Conservation (phyloP, 2,888 invertebrate species). For the Epinotia bilunana region DNA sequence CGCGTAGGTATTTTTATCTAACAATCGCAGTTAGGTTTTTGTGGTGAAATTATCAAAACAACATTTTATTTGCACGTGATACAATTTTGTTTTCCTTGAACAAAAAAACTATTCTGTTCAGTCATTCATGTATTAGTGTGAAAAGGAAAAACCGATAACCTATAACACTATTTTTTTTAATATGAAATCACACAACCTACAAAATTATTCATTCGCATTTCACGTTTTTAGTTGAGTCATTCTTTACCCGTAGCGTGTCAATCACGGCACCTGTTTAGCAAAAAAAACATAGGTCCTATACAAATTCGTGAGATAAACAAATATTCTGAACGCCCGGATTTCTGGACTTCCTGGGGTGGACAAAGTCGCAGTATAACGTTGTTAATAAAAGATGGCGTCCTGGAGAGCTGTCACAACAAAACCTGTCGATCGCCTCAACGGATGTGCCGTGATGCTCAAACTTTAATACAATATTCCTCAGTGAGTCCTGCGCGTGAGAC, state of each 20-base stretch:
- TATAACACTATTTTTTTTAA: not conserved
- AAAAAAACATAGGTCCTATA: slow-evolving; percentile 19
- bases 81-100: not conserved
- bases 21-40: slow-evolving; percentile 18
- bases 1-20: slow-evolving; percentile 29
- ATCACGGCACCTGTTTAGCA: slow-evolving; percentile 36
- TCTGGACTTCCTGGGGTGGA: slow-evolving; percentile 37
- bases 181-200: not conserved
- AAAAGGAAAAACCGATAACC: not conserved
- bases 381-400: slow-evolving; percentile 58
- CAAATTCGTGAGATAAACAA: slow-evolving; percentile 40
- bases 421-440: slow-evolving; percentile 66
- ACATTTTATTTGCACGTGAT: slow-evolving; percentile 20
- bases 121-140: not conserved
- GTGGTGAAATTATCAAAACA: slow-evolving; percentile 19
- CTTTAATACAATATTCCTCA: slow-evolving; percentile 35
- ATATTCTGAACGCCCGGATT: slow-evolving; percentile 22
- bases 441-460: slow-evolving; percentile 59
- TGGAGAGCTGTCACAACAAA: slow-evolving; percentile 77
- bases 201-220: not conserved
- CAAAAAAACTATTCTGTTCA: not conserved
- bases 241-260: slow-evolving; percentile 11
- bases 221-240: not conserved
- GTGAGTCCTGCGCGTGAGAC: not conserved
- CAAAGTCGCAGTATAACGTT: slow-evolving; percentile 28